phyloP scores from a whole-genome alignment of 1,140 invertebrate species.

The Calliphora vicina region DNA sequence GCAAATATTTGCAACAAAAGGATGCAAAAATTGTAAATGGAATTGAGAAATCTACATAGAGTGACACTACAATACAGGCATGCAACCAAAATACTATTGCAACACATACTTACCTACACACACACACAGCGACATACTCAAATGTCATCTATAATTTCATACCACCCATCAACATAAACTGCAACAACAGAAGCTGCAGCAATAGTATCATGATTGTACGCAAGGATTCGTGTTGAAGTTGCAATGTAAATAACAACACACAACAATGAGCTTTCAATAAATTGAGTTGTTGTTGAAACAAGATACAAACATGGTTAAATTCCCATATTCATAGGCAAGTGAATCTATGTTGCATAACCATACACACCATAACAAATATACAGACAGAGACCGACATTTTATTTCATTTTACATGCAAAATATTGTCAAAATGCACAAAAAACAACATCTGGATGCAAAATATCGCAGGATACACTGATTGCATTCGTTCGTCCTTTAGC shows the following conservation, averaged over 20 bases:
- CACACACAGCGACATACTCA: neutral
- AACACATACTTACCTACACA: neutral
- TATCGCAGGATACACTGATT: neutral
- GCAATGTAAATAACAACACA: conserved; percentile 8
- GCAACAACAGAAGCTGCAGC: neutral
- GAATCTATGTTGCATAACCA: neutral
- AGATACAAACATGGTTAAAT: neutral
- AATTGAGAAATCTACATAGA: neutral
- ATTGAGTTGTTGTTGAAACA: neutral
- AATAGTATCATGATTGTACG: neutral
- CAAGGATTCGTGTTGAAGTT: conserved; percentile 12
- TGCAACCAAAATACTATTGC: neutral
- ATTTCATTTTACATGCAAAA: neutral
- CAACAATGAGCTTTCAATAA: neutral
- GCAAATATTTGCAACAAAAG: conserved; percentile 5
- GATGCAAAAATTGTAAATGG: neutral
- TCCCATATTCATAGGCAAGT: neutral
- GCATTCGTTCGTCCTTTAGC: neutral
- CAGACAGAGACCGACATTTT: neutral
- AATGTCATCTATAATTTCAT: neutral
- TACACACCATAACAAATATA: too few species aligned
- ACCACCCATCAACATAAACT: neutral
- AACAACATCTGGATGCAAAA: neutral
- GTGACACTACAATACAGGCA: neutral
- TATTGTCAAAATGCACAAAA: neutral